phyloP scores from a whole-genome alignment of 2,113 vertebrate genomes.

The Chlorocebus sabaeus region DNA sequence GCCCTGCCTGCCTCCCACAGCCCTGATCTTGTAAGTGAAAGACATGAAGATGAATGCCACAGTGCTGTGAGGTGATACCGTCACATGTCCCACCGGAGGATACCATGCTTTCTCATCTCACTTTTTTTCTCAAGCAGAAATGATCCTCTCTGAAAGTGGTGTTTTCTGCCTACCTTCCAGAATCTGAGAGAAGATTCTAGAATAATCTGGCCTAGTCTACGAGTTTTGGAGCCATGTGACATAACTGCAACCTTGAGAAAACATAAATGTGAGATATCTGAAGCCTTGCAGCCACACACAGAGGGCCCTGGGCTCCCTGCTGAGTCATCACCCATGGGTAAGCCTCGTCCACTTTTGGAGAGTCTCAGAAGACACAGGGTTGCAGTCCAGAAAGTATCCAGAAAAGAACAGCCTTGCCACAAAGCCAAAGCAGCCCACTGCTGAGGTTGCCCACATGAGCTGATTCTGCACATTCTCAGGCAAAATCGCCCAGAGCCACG shows the following conservation, averaged over 20 bases:
- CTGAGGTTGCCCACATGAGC: background rate
- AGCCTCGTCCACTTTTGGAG: background rate
- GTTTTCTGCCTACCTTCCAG: background rate
- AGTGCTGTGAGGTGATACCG: background rate
- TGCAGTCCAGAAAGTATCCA: background rate
- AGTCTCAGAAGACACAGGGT: background rate
- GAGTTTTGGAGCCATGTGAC: background rate
- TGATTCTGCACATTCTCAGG: background rate
- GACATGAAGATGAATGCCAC: background rate
- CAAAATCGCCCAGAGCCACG: background rate
- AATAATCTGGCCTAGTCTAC: background rate
- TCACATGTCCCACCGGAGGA: background rate
- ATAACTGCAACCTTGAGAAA: background rate
- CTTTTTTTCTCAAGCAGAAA: constrained; percentile 24
- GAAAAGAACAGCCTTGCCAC: background rate
- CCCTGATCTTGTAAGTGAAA: background rate
- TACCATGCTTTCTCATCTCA: background rate
- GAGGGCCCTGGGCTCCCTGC: background rate
- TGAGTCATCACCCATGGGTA: background rate
- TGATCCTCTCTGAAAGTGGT: background rate
- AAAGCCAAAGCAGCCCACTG: background rate
- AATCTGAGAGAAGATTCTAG: background rate
- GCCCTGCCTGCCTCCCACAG: background rate
- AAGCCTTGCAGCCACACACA: background rate
- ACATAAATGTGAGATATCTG: background rate